Conservation (phyloP, 2,888 invertebrate genomes). For the Acrobasis consociella region DNA sequence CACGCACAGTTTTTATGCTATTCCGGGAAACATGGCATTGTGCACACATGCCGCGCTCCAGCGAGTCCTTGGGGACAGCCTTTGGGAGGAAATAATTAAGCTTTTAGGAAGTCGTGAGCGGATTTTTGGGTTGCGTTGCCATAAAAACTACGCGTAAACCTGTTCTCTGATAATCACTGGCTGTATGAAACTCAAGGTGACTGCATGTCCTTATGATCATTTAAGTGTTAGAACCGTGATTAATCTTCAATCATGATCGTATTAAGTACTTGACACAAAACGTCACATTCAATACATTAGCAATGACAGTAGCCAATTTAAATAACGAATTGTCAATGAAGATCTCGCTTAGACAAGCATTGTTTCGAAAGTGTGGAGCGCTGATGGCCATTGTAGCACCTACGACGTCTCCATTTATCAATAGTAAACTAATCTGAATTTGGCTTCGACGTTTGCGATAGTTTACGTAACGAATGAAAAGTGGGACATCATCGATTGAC, state of each 20-base stretch:
- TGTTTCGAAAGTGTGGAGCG: conserved; percentile 37
- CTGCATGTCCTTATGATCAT: conserved; percentile 46
- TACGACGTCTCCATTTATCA: conserved; percentile 44
- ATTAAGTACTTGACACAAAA: conserved; percentile 23
- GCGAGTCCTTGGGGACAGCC: conserved; percentile 39
- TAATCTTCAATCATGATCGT: conserved; percentile 43
- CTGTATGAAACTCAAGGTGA: conserved; percentile 23
- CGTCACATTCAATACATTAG: conserved; percentile 26
- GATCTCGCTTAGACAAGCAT: conserved; percentile 36
- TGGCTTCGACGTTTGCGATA: conserved; percentile 45
- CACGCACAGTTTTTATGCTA: conserved; percentile 47
- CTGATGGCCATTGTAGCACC: conserved; percentile 14
- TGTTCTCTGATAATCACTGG: conserved; percentile 53
- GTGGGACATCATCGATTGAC: conserved; percentile 43
- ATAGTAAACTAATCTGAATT: conserved; percentile 40
- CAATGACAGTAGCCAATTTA: conserved; percentile 36
- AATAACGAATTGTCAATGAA: conserved; percentile 37
- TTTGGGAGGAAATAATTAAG: conserved; percentile 36
- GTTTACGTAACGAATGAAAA: conserved; percentile 51
- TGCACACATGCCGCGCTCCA: conserved; percentile 47
- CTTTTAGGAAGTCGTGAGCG: conserved; percentile 31
- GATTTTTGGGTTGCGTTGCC: conserved; percentile 16
- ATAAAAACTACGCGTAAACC: conserved; percentile 42
- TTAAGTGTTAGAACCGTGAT: conserved; percentile 42
- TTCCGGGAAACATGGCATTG: conserved; percentile 59